phyloP scores from a whole-genome alignment of 2,888 invertebrate genomes.

The Metopia argyrocephala region DNA sequence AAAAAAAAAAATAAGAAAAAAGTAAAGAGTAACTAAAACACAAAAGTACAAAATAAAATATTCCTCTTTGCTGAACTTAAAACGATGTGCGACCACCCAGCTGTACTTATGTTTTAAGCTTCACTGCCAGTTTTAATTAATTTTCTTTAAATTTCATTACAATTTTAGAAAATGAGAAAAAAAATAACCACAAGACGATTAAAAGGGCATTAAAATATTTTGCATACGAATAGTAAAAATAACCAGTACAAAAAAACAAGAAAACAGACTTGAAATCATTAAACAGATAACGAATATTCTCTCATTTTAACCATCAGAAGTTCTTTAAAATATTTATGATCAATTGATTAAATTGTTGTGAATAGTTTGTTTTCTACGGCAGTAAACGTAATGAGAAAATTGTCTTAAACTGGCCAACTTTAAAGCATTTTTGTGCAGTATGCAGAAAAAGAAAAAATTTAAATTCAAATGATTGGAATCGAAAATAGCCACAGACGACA shows the following conservation, averaged over 20 bases:
- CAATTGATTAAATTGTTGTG: constrained; percentile 54
- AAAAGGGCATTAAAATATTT: constrained; percentile 42
- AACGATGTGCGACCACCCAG: constrained; percentile 58
- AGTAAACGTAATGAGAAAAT: not conserved
- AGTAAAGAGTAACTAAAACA: too few species aligned
- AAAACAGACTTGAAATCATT: not conserved
- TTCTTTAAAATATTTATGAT: constrained; percentile 55
- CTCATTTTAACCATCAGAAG: not conserved
- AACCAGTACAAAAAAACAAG: not conserved
- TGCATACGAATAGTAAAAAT: constrained; percentile 13
- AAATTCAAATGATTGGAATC: not conserved
- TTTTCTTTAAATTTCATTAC: constrained; percentile 41
- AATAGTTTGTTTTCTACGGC: not conserved
- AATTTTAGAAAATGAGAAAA: not conserved
- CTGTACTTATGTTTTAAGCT: constrained; percentile 45
- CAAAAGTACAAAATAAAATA: not conserved
- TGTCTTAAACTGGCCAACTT: not conserved
- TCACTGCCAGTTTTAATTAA: constrained; percentile 60
- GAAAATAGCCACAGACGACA: not conserved
- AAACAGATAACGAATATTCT: not conserved
- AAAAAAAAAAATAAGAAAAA: not conserved
- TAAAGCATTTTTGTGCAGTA: not conserved
- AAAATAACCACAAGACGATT: not conserved
- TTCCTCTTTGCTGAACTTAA: not conserved
- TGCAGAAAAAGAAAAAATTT: too few species aligned